Base-by-base conservation (phyloP, 2,797 vertebrate species). In the Psittacula echo region DNA sequence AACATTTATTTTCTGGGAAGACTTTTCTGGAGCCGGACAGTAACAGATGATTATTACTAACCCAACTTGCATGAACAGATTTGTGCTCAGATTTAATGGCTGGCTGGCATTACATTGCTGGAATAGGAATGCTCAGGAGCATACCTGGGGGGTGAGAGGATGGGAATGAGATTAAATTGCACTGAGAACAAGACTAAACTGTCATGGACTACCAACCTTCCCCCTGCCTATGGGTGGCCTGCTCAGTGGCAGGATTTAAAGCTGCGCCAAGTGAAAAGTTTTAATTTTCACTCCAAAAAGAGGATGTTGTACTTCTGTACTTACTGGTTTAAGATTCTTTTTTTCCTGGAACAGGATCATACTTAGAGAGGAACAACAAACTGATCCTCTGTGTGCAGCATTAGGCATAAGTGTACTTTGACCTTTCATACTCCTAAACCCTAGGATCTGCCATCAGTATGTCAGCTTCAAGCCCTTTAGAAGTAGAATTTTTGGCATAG, bases 201-300 rank as follows among this genome's bases (percentile, higher is more conserved):
- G 23, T 11, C 0, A 30, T 47, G 56, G 39, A 27, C n/a, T 80
- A 77, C 37, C 0, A 2, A 60, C 17, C 44, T 5, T 0, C 24
- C 19, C 61, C 27, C 34, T 12, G 56, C 47, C 45, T 75, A 21
- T 0, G 3, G 34, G 23, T 51, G 20, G 56, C 41, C 22, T 27
- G 18, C 10, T 51, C 54, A 6, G 11, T 65, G 51, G 15, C 51
- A 44, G 16, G 37, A 71, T 74, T 85, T 77, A 75, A 74, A 92
- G 47, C 34, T 53, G 18, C 62, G 48, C 64, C 64, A 45, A 62
- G 32, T 37, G 56, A 37, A 60, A 13, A 19, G 51, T 67, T 79
- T n/a, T 71, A 20, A 18, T 88, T 91, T 78, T 68, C 22, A 13
- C 10, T 66, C 47, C 39, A 73, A 53, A 90, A 91, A 50, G 34